Percentiles rank a stretch among this genome's conserved stretches.
These are phyloP conservation scores for Pionites leucogaster DNA, from an alignment of 2,113 vertebrate species.

Conservation along the genomic window DNA sequence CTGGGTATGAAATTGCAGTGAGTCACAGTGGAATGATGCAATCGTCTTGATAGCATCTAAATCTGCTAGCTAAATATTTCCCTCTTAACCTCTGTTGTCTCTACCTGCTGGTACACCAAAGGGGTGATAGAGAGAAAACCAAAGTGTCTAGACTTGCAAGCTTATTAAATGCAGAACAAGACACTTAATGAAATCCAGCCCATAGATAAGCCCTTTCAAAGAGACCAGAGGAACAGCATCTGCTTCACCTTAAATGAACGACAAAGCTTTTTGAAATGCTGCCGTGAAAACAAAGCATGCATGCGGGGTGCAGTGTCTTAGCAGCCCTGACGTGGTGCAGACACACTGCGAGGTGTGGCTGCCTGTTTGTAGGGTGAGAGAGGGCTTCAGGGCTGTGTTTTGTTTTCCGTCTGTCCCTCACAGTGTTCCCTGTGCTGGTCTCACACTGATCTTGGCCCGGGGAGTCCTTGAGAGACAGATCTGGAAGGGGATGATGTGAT, in stretches of 20 bases:
- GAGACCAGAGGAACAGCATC: conserved; percentile 44
- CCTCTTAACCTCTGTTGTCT: conserved; percentile 50
- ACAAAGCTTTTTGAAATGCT: neutral
- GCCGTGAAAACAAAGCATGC: neutral
- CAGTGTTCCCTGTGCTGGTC: neutral
- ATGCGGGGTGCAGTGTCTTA: neutral
- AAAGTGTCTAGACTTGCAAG: conserved; percentile 66
- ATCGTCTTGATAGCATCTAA: conserved; percentile 55
- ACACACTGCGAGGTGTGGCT: neutral
- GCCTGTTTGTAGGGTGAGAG: neutral
- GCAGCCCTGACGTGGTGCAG: neutral
- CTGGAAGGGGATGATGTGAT: neutral
- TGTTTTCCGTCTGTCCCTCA: neutral
- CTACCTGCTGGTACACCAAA: conserved; percentile 49
- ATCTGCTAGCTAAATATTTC: conserved; percentile 55
- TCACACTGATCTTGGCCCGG: neutral
- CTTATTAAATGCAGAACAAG: conserved; percentile 60
- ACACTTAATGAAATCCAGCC: conserved; percentile 60
- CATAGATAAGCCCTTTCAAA: conserved; percentile 57
- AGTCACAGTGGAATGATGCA: conserved; percentile 37
- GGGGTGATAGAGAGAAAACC: conserved; percentile 25
- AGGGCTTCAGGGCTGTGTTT: neutral
- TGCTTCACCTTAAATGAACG: conserved; percentile 61
- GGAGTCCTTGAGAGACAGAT: neutral
- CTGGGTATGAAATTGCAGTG: conserved; percentile 16